These are phyloP conservation scores for Drosophila truncata DNA, from an alignment of 1,140 invertebrate genomes.

Conservation along the genomic window DNA sequence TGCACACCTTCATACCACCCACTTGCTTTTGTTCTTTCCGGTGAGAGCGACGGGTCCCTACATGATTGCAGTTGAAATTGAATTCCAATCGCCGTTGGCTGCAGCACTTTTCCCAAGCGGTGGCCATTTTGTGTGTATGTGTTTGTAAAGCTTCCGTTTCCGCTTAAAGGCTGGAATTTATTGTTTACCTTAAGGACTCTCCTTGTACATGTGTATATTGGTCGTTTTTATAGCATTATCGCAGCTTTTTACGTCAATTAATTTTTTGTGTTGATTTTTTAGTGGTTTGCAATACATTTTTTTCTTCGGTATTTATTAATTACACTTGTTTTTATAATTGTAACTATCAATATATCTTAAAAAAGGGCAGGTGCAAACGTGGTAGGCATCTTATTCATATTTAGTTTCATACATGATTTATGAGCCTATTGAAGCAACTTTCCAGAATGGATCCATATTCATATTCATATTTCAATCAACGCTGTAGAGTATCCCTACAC, in stretches of 20 bases:
- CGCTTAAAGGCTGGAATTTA: constrained; percentile 15
- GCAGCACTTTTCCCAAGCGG: constrained; percentile 32
- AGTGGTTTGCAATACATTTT: too few species aligned
- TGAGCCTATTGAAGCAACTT: not conserved
- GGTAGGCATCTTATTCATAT: not conserved
- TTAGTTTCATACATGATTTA: not conserved
- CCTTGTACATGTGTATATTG: not conserved
- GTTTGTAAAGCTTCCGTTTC: constrained; percentile 42
- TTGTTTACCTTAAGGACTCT: constrained; percentile 22
- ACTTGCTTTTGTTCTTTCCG: constrained; percentile 29
- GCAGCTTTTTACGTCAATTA: not conserved
- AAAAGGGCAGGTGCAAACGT: not conserved
- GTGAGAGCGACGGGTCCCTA: constrained; percentile 23
- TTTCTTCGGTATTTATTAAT: not conserved
- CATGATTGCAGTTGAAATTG: constrained; percentile 72
- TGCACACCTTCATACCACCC: constrained; percentile 1
- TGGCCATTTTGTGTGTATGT: constrained; percentile 53
- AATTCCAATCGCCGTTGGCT: constrained; percentile 57
- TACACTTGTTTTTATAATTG: not conserved
- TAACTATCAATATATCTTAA: not conserved
- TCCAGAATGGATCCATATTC: not conserved
- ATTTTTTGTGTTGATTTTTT: not conserved
- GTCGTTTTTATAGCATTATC: not conserved
- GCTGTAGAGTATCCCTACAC: not conserved
- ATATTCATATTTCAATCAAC: not conserved